Base-by-base conservation (phyloP, 2,797 vertebrate genomes). In the Tinamus major region DNA sequence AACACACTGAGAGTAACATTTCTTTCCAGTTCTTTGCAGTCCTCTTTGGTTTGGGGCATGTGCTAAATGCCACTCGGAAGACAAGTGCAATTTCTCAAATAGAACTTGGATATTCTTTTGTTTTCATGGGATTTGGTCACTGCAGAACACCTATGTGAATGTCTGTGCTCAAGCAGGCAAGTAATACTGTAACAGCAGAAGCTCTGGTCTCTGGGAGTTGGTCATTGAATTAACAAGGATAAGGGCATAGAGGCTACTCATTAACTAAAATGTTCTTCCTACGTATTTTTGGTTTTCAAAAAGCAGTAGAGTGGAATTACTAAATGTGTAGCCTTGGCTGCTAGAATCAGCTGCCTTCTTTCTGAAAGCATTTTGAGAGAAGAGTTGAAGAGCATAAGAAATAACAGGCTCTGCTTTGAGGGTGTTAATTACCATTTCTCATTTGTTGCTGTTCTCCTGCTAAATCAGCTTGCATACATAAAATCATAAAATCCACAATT, bases 371-470 rank as follows among this genome's bases (percentile, higher is more conserved):
- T 89, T 85, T 95, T 92, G 87, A 95, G 95, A 58, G 74, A 88
- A 93, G 77, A 62, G 77, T 70, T 95, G 93, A 92, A 92, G 89
- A 93, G 93, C 85, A 88, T 68, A 83, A 96, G 87, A 95, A 95
- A 95, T 96, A 91, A 81, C 89, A 96, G 92, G 64, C 89, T 96
- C 92, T 86, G 26, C 93, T 88, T 91, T 0, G 75, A 68, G 83
- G 95, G 89, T 90, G 91, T 94, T 96, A 94, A 96, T 96, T 96
- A 92, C 96, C 89, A 65, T 95, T 96, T 95, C 95, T 96, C 91
- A 94, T 96, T 93, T 96, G 95, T 95, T 96, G 92, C 94, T 84
- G 91, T 95, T 96, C 93, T 95, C 87, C 85, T 93, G 71, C 92
- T 95, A 95, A 93, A 95, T 95, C 94, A 96, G 89, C 94, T 93